Percentiles rank a stretch among this genome's conserved stretches.
phyloP scores from a whole-genome alignment of 2,888 invertebrate genomes.

The Lasioglossum pauxillum region DNA sequence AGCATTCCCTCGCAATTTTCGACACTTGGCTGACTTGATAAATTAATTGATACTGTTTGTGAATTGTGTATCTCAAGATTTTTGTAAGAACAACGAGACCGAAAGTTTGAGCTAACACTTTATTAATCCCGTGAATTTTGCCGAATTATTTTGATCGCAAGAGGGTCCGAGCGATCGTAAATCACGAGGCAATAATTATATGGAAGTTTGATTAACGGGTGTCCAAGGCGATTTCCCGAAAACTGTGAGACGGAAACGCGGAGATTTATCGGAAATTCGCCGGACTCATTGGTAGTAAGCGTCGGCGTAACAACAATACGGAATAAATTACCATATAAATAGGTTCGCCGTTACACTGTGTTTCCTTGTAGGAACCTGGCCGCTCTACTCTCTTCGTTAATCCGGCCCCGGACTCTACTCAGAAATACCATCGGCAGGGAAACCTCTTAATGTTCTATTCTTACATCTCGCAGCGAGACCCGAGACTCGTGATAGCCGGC shows the following conservation, averaged over 20 bases:
- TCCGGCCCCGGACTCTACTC: constrained; percentile 46
- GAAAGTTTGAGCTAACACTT: background rate
- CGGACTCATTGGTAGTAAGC: constrained; percentile 30
- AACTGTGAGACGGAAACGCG: background rate
- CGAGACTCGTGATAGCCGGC: constrained; percentile 68
- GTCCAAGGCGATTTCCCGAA: background rate
- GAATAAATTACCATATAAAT: constrained; percentile 61
- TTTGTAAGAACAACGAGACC: background rate
- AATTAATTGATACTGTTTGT: too few relatives aligned
- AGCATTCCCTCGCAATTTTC: background rate
- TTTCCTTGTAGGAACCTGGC: constrained; percentile 45
- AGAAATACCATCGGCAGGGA: constrained; percentile 67
- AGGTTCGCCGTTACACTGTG: constrained; percentile 42
- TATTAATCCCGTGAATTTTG: background rate
- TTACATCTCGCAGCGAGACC: constrained; percentile 67
- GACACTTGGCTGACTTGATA: too few relatives aligned
- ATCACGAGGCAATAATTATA: background rate
- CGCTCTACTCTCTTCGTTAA: constrained; percentile 56
- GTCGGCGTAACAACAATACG: constrained; percentile 30
- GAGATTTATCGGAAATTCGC: constrained; percentile 14
- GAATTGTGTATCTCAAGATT: background rate
- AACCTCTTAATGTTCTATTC: constrained; percentile 79
- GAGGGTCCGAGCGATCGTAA: background rate
- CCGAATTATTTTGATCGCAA: background rate
- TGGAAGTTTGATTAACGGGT: background rate